Evolutionary conservation across 2,797 vertebrate genomes (phyloP), one percentile per base, ranked within the genome.

Genomic region (Thripadectes ignobilis): DNA sequence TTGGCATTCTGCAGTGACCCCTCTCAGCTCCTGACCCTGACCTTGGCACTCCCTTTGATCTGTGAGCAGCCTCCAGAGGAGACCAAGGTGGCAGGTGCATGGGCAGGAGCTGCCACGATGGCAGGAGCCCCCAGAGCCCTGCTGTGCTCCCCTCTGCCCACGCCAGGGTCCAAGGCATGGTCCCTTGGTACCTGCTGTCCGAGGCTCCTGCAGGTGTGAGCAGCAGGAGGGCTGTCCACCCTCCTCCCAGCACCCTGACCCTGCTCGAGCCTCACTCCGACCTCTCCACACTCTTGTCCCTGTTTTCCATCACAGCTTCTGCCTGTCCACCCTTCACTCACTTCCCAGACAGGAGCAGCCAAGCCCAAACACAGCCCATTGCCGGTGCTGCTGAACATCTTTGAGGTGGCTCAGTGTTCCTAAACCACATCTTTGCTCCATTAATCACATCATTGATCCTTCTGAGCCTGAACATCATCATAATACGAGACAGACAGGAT

Each of bases 201-300:
- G 38, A 75, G 38, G 59, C 51, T 76, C 9, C 75, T 65, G 29
- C 32, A 27, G 57, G 17, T 49, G n/a, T 36, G 12, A 11, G 15
- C 38, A 63, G 30, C 29, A 23, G 24, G 48, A 58, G 12, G 43
- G 46, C 29, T 22, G 15, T 5, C 16, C 46, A 49, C 6, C 46
- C 23, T 57, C 15, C 41, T n/a, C 18, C 51, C 71, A n/a, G 61
- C 66, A 21, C 14, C 24, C 7, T 45, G 29, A 10, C 14, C 7
- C 46, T 12, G 24, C 67, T 43, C 8, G 61, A 34, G 62, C 52
- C 20, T 0, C 46, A 12, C 2, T 0, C 32, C 7, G 0, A 4
- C 41, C 75, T 26, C 43, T 9, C 66, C 15, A 2, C 0, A 0
- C 3, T 15, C 61, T 22, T n/a, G 43, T 12, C 41, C 17, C 63